These are phyloP conservation scores for Unio pictorum DNA, from an alignment of 2,888 invertebrate species.

Conservation along the genomic window DNA sequence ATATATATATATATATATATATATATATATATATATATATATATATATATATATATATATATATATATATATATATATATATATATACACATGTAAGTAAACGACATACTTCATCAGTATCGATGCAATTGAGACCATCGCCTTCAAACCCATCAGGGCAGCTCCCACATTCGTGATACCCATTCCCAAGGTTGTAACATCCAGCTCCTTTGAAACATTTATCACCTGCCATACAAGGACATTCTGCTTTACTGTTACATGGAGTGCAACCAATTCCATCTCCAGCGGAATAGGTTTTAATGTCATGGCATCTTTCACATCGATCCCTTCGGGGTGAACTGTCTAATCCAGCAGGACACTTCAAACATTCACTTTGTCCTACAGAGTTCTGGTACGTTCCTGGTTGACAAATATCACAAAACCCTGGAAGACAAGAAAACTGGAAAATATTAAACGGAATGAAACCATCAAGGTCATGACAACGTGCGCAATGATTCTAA, in stretches of 20 bases:
- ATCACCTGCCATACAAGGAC: constrained; percentile 48
- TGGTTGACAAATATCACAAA: constrained; percentile 50
- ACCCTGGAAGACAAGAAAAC: constrained; percentile 27
- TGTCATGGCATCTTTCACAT: constrained; percentile 47
- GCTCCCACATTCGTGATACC: constrained; percentile 40
- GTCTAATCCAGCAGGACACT: constrained; percentile 50
- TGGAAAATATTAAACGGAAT: too few species aligned
- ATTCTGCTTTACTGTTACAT: constrained; percentile 41
- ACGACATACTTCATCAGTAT: constrained; percentile 58
- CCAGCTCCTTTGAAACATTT: constrained; percentile 42
- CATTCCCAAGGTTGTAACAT: constrained; percentile 47
- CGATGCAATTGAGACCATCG: constrained; percentile 55
- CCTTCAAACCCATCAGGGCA: constrained; percentile 57
- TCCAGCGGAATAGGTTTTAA: constrained; percentile 43
- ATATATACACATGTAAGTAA: too few species aligned
- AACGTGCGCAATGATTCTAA: too few species aligned
- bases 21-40: too few species aligned
- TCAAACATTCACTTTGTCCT: constrained; percentile 43
- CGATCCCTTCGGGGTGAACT: constrained; percentile 50
- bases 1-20: too few species aligned
- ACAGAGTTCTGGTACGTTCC: constrained; percentile 56
- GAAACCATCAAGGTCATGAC: too few species aligned
- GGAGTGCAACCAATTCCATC: constrained; percentile 43
- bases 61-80: too few species aligned
- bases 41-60: too few species aligned